Base-by-base conservation (phyloP, 30 jellyfish, hydroid and myxozoan genomes). In the Aurelia coerulea region DNA sequence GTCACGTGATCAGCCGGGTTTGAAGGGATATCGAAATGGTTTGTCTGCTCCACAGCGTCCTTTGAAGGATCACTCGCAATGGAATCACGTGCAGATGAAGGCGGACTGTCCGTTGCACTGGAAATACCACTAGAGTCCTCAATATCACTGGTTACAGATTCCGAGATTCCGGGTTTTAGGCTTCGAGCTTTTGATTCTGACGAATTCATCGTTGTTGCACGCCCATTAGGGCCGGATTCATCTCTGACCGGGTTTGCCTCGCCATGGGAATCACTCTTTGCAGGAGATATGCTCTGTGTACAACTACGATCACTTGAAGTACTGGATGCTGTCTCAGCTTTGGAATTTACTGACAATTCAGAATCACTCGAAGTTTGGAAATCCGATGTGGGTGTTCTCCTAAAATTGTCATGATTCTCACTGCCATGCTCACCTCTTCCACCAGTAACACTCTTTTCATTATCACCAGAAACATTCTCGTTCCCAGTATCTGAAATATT, bases 101-200 rank as follows among this genome's bases (percentile, higher is more conserved):
- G 79, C 16, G 88, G 88, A 12, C 78, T 78, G 41, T 37, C 67
- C 13, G 77, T 31, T 5, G 88, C 39, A 77, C 88, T 78, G 1
- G 88, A 78, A 41, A 78, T 34, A 12, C 88, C 88, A 33, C 88
- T 78, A 29, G 88, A 78, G 41, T 78, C 88, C 18, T 78, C 88
- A 18, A 35, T 17, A 32, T 60, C 79, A 19, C 70, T 60, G 35
- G 35, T 17, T 23, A 60, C 35, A 60, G 11, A 12, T 34, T 78
- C 49, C 5, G 53, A 29, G 51, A 52, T 0, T 23, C 78, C 3
- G 5, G 31, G 52, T 10, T 68, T 16, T 29, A 16, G 56, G 52
- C 10, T 15, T 0, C 9, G 31, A 17, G 0, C 78, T 68, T 68
- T 29, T 23, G 46, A 19, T 15, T 37, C 78, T 32, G 29, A 5